phyloP scores from a whole-genome alignment of 2,113 vertebrate genomes.

The Cardinalis cardinalis region DNA sequence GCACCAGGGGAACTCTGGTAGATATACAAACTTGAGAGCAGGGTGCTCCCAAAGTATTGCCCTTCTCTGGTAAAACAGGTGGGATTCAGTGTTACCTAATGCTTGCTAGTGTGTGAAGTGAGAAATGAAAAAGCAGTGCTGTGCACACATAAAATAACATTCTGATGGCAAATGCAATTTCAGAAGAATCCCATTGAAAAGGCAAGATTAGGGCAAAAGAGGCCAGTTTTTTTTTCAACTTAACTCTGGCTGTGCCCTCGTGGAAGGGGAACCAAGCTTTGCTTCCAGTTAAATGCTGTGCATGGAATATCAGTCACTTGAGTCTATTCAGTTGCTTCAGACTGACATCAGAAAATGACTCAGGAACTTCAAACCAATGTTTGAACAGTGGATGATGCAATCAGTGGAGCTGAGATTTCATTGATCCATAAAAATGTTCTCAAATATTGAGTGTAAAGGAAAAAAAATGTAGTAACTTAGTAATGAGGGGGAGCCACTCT shows the following conservation, averaged over 20 bases:
- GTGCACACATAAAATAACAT: not conserved
- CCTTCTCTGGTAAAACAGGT: not conserved
- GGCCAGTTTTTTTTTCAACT: not conserved
- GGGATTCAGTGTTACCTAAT: not conserved
- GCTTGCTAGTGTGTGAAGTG: not conserved
- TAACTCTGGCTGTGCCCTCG: rapidly evolving
- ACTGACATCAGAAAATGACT: not conserved
- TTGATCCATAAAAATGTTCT: rapidly evolving
- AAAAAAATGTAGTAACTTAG: not conserved
- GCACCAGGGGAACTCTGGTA: not conserved
- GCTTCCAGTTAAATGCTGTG: not conserved
- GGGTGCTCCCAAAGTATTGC: not conserved
- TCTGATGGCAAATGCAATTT: not conserved
- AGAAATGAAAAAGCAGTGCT: not conserved
- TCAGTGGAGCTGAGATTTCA: not conserved
- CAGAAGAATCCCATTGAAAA: not conserved
- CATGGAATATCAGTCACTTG: not conserved
- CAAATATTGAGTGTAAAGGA: not conserved
- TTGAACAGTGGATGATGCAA: not conserved
- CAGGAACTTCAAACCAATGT: not conserved
- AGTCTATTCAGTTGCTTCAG: not conserved
- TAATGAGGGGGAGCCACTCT: not conserved
- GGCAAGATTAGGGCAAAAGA: not conserved
- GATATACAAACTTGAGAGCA: not conserved
- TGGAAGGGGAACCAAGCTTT: not conserved